Percentiles rank a stretch among this genome's conserved stretches.
These are phyloP conservation scores for Spodoptera frugiperda DNA, from an alignment of 1,140 invertebrate genomes.

Conservation along the genomic window DNA sequence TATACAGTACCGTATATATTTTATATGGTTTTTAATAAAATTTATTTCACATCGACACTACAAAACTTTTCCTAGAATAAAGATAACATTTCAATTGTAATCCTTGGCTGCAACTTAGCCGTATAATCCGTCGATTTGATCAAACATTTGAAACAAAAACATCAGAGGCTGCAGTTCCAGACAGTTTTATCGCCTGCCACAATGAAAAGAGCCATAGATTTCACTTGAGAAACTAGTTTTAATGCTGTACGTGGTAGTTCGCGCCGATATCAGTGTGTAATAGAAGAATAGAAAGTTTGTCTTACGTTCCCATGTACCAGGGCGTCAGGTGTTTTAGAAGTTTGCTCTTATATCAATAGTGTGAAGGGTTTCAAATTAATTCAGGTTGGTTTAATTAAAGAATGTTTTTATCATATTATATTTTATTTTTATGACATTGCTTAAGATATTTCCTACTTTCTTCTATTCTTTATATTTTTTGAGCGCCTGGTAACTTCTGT, in stretches of 20 bases:
- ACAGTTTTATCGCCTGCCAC: slow-evolving; percentile 18
- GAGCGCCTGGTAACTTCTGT: too few relatives aligned
- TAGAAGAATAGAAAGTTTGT: slow-evolving; percentile 7
- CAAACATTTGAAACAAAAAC: slow-evolving; percentile 29
- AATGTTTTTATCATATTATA: too few relatives aligned
- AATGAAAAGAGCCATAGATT: slow-evolving; percentile 26
- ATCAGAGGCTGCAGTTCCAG: slow-evolving; percentile 11
- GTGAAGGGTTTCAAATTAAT: too few relatives aligned
- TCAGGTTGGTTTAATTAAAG: too few relatives aligned
- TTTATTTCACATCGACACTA: too few relatives aligned
- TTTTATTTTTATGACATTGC: too few relatives aligned
- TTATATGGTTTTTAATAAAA: too few relatives aligned
- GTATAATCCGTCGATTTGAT: slow-evolving; percentile 30
- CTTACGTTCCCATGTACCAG: not conserved
- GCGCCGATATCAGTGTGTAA: not conserved
- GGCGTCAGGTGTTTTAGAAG: not conserved
- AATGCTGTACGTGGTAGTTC: slow-evolving; percentile 12
- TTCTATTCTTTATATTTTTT: too few relatives aligned
- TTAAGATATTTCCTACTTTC: too few relatives aligned
- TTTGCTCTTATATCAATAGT: not conserved
- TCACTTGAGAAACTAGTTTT: slow-evolving; percentile 9
- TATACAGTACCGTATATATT: too few relatives aligned
- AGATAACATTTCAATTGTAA: slow-evolving; percentile 3
- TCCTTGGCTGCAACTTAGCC: not conserved
- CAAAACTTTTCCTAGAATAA: too few relatives aligned